Percentiles rank a stretch among this genome's conserved stretches.
phyloP scores from a whole-genome alignment of 2,113 vertebrate genomes.

The Phaetusa simplex region DNA sequence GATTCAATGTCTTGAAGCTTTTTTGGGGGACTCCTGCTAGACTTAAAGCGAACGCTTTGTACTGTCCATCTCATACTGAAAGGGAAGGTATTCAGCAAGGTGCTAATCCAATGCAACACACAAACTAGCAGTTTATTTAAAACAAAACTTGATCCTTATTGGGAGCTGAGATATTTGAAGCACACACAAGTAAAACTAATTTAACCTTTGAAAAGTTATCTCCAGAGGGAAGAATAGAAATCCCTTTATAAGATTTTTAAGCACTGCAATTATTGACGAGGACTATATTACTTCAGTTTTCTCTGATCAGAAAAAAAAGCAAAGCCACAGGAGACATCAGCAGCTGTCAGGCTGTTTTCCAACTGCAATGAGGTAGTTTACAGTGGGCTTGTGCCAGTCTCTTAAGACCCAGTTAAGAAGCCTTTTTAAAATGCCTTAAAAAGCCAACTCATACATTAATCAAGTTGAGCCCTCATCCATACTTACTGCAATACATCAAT shows the following conservation, averaged over 20 bases:
- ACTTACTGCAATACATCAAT: slow-evolving; percentile 90
- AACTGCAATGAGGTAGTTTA: slow-evolving; percentile 81
- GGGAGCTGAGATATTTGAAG: slow-evolving; percentile 70
- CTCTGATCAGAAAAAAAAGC: slow-evolving; percentile 76
- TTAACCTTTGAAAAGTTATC: slow-evolving; percentile 83
- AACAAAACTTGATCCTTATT: slow-evolving; percentile 74
- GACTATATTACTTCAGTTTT: slow-evolving; percentile 80
- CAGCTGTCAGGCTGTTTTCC: slow-evolving; percentile 84
- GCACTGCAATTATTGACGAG: slow-evolving; percentile 83
- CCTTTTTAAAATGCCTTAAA: slow-evolving; percentile 86
- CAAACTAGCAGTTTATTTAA: slow-evolving; percentile 76
- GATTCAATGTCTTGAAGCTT: neutral
- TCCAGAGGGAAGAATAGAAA: slow-evolving; percentile 77
- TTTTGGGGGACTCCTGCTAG: neutral
- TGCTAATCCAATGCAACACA: slow-evolving; percentile 63
- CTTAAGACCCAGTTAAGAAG: slow-evolving; percentile 85
- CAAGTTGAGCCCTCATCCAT: slow-evolving; percentile 82
- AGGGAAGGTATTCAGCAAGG: slow-evolving; percentile 5
- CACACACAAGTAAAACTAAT: slow-evolving; percentile 82
- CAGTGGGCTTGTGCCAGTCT: slow-evolving; percentile 79
- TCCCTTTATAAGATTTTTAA: slow-evolving; percentile 85
- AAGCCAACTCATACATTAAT: slow-evolving; percentile 90
- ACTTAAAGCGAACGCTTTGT: neutral
- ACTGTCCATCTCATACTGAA: slow-evolving; percentile 10
- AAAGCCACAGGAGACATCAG: slow-evolving; percentile 74